These are phyloP conservation scores for Drosophila emarginata DNA, from an alignment of 2,888 invertebrate species.

Conservation along the genomic window DNA sequence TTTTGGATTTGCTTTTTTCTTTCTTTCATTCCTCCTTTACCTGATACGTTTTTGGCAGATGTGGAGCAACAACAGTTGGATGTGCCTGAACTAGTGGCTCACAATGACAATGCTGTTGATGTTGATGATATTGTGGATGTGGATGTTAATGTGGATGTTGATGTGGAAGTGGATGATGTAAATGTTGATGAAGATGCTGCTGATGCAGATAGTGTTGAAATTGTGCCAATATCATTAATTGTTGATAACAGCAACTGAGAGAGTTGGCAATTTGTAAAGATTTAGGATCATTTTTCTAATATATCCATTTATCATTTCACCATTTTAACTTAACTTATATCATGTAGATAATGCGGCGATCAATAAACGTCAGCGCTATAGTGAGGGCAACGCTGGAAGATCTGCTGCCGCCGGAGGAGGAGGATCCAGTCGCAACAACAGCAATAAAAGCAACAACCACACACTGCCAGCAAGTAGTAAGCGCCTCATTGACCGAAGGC, in stretches of 20 bases:
- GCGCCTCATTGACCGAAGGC: constrained; percentile 81
- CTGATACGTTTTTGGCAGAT: constrained; percentile 30
- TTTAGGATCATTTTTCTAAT: constrained; percentile 30
- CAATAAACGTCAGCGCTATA: constrained; percentile 58
- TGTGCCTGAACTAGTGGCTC: constrained; percentile 56
- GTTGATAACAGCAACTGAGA: constrained; percentile 48
- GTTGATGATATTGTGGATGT: constrained; percentile 23
- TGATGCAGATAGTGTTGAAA: constrained; percentile 14
- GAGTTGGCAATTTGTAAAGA: constrained; percentile 47
- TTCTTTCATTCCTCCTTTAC: constrained; percentile 24
- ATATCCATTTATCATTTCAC: constrained; percentile 21
- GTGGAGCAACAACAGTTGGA: constrained; percentile 46
- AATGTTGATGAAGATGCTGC: constrained; percentile 27
- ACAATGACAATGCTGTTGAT: constrained; percentile 48
- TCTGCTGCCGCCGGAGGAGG: constrained; percentile 11
- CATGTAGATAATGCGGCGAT: constrained; percentile 49
- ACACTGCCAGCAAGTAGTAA: constrained; percentile 70
- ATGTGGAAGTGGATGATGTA: constrained; percentile 18
- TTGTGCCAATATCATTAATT: constrained; percentile 32
- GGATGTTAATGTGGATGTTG: constrained; percentile 32
- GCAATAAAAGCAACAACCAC: constrained; percentile 72
- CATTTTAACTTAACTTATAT: constrained; percentile 22
- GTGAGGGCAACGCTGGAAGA: constrained; percentile 40
- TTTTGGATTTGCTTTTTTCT: constrained; percentile 55
- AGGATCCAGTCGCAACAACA: constrained; percentile 61